A percentile compares a stretch with the other conserved stretches of the same genome.
Conservation (phyloP, 1,140 invertebrate species). For the Tenebrio molitor region DNA sequence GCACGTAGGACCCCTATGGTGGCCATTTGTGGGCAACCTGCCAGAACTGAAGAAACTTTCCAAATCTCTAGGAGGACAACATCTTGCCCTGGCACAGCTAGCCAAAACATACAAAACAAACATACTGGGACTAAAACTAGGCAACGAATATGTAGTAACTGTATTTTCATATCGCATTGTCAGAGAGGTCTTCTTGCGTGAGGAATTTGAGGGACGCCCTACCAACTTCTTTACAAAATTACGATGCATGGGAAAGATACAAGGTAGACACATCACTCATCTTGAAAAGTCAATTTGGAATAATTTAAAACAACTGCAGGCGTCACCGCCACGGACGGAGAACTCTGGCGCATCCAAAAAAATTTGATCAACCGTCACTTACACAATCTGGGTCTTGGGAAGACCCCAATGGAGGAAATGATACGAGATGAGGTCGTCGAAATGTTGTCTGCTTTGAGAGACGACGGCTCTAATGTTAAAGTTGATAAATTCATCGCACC, state of each 20-base stretch:
- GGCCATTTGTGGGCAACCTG: constrained; percentile 77
- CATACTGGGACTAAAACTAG: constrained; percentile 78
- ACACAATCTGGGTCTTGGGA: constrained; percentile 81
- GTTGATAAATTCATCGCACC: constrained; percentile 69
- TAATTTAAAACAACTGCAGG: too few relatives aligned
- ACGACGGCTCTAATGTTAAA: constrained; percentile 63
- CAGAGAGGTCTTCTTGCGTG: constrained; percentile 72
- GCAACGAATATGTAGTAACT: constrained; percentile 73
- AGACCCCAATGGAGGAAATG: constrained; percentile 78
- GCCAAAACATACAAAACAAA: constrained; percentile 73
- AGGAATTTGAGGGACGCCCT: constrained; percentile 80
- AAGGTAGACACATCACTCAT: constrained; percentile 67
- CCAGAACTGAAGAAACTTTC: constrained; percentile 71
- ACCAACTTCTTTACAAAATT: constrained; percentile 80
- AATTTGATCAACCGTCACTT: constrained; percentile 80
- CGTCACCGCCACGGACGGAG: constrained; percentile 83
- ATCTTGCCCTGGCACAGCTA: constrained; percentile 73
- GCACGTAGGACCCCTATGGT: constrained; percentile 79
- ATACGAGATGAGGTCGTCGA: constrained; percentile 75
- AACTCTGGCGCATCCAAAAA: constrained; percentile 81
- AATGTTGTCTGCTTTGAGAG: constrained; percentile 68
- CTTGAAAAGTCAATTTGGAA: too few relatives aligned
- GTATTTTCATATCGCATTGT: constrained; percentile 73
- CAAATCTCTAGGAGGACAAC: constrained; percentile 72
- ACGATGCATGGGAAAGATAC: constrained; percentile 77